Evolutionary conservation across 2,888 invertebrate species (phyloP).

Genomic region (Cinara cedri): DNA sequence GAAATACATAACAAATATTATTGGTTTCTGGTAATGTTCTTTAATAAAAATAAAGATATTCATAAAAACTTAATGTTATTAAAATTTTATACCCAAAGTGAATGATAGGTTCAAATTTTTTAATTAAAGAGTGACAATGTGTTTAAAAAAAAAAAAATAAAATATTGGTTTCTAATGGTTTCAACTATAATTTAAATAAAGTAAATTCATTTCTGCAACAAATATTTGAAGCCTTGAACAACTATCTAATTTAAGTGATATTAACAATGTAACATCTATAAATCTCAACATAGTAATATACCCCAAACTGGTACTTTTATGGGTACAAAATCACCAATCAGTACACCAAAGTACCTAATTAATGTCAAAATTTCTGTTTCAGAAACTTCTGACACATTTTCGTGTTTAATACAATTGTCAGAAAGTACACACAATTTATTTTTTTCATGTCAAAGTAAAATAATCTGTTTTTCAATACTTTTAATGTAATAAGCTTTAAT

Average conservation of each 20-base stretch:
- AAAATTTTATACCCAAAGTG: no score
- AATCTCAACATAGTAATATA: conserved; percentile 8
- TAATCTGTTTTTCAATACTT: background rate
- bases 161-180: no score
- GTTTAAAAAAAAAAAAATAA: no score
- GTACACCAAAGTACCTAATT: conserved; percentile 9
- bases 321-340: conserved; percentile 19
- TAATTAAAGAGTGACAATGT: no score
- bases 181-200: no score
- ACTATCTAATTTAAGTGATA: background rate
- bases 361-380: conserved; percentile 20
- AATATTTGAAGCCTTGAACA: background rate
- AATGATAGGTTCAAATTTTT: no score
- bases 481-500: background rate
- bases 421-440: background rate
- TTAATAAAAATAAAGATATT: no score
- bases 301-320: background rate
- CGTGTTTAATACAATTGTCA: background rate
- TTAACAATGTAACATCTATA: conserved; percentile 23
- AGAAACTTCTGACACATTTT: background rate
- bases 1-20: background rate
- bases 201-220: conserved; percentile 14
- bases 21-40: background rate
- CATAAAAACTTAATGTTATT: no score
- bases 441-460: background rate